Evolutionary conservation across 2,113 vertebrate genomes (phyloP).

Genomic region (Cepphus grylle): DNA sequence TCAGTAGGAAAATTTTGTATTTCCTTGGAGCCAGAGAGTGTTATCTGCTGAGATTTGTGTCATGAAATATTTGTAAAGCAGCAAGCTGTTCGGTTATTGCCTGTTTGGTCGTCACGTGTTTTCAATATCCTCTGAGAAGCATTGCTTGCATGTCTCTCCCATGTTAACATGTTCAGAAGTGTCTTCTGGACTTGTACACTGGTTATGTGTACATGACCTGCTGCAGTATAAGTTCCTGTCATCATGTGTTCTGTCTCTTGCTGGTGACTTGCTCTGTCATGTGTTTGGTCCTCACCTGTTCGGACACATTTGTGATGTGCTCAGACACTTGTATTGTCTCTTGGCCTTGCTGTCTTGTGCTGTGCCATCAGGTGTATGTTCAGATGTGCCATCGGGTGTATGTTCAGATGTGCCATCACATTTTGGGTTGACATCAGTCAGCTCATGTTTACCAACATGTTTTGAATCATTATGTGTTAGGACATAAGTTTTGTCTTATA

Average conservation of each 20-base stretch:
- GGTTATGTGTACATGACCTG: accelerated
- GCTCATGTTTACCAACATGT: not conserved
- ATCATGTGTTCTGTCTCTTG: not conserved
- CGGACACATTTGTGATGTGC: not conserved
- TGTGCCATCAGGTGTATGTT: not conserved
- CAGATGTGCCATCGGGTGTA: not conserved
- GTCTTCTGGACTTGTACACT: not conserved
- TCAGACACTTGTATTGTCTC: not conserved
- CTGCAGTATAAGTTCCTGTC: accelerated
- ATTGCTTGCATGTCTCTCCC: not conserved
- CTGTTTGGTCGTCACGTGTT: not conserved
- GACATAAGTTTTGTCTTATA: not conserved
- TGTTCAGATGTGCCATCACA: not conserved
- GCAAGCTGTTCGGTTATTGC: not conserved
- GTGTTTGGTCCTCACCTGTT: not conserved
- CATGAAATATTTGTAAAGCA: not conserved
- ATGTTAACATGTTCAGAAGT: not conserved
- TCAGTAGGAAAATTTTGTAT: not conserved
- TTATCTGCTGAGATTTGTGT: not conserved
- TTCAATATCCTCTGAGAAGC: not conserved
- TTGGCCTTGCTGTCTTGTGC: not conserved
- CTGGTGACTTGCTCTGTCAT: not conserved
- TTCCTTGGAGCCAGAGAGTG: not conserved
- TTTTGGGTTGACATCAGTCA: not conserved
- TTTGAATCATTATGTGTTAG: not conserved